Evolutionary conservation across 2,113 vertebrate species (phyloP).

Genomic region (Lampris incognitus): DNA sequence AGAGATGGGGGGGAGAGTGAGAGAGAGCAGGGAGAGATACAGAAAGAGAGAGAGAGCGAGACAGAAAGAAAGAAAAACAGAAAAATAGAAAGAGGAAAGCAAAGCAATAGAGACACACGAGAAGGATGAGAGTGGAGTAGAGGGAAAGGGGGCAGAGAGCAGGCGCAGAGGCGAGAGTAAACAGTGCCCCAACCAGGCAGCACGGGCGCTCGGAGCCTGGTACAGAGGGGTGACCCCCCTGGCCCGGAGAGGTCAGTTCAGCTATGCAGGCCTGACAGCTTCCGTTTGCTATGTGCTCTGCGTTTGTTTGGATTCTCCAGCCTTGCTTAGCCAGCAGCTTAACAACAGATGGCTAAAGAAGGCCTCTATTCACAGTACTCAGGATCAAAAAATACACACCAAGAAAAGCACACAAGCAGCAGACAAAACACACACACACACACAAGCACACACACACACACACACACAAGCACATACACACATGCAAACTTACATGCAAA

Average conservation of each 20-base stretch:
- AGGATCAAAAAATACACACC: constrained; percentile 83
- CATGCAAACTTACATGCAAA: constrained; percentile 57
- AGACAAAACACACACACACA: constrained; percentile 71
- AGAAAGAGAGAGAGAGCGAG: constrained; percentile 13
- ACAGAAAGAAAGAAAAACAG: constrained; percentile 14
- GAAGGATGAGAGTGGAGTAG: constrained; percentile 68
- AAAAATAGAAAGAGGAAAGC: constrained; percentile 21
- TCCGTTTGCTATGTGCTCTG: constrained; percentile 90
- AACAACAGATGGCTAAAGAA: constrained; percentile 94
- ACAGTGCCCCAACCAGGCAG: constrained; percentile 82
- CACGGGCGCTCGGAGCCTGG: constrained; percentile 87
- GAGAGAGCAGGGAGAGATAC: constrained; percentile 11
- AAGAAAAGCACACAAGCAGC: constrained; percentile 73
- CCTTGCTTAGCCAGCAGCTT: constrained; percentile 92
- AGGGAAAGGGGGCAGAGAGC: constrained; percentile 78
- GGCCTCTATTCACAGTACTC: constrained; percentile 86
- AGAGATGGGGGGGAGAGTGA: constrained; percentile 20
- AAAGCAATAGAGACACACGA: constrained; percentile 4
- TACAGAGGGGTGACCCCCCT: constrained; percentile 83
- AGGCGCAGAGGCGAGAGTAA: constrained; percentile 87
- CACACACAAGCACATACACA: constrained; percentile 19
- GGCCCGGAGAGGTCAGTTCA: constrained; percentile 86
- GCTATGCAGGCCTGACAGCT: constrained; percentile 91
- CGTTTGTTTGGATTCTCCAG: constrained; percentile 93
- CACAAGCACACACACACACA: constrained; percentile 26